phyloP scores from a whole-genome alignment of 2,888 invertebrate genomes.

The Tuberolachnus salignus region DNA sequence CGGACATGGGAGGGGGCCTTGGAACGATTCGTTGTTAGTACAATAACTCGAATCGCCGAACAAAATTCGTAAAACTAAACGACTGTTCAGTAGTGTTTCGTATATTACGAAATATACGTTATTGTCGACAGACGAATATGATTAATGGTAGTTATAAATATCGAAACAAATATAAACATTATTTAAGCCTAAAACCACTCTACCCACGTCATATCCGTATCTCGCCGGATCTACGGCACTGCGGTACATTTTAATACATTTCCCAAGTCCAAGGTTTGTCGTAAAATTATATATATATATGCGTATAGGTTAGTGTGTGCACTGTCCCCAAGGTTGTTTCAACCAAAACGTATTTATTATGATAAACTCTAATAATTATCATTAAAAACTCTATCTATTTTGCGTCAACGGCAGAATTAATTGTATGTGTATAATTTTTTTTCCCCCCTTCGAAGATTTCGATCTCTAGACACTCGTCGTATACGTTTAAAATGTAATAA shows the following conservation, averaged over 20 bases:
- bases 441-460: too few species aligned
- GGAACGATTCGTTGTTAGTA: too few species aligned
- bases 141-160: conserved; percentile 14
- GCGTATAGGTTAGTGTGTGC: too few species aligned
- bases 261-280: neutral
- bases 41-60: too few species aligned
- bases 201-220: conserved; percentile 20
- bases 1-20: too few species aligned
- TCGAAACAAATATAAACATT: neutral
- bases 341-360: neutral
- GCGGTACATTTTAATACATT: neutral
- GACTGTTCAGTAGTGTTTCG: too few species aligned
- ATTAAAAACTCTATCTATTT: conserved; percentile 8
- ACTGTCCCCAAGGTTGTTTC: neutral
- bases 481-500: too few species aligned
- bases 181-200: conserved; percentile 17
- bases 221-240: conserved; percentile 16
- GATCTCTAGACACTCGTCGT: too few species aligned
- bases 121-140: conserved; percentile 9
- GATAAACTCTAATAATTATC: neutral
- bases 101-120: neutral
- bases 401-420: neutral
- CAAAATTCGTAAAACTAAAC: too few species aligned
- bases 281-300: conserved; percentile 1
- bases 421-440: too few species aligned